phyloP scores from a whole-genome alignment of 2,797 vertebrate genomes.

The Darevskia nairensis region DNA sequence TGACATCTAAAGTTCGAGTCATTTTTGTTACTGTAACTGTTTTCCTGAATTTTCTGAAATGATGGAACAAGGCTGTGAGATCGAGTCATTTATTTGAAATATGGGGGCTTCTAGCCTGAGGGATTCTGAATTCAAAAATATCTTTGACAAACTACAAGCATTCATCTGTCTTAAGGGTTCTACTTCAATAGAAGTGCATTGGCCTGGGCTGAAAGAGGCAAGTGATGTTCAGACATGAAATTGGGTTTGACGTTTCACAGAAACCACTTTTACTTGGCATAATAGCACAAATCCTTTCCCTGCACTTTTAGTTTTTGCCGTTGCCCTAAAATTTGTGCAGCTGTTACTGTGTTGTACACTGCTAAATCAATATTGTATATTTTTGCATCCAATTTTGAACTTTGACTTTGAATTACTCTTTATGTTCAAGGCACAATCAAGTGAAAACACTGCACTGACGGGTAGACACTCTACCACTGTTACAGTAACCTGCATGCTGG shows the following conservation, averaged over 20 bases:
- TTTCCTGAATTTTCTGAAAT: constrained; percentile 21
- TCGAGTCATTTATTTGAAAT: constrained; percentile 24
- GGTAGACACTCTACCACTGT: constrained; percentile 52
- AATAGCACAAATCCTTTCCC: constrained; percentile 11
- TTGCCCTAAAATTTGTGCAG: constrained; percentile 35
- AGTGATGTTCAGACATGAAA: not conserved
- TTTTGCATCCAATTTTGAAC: constrained; percentile 55
- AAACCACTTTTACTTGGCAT: constrained; percentile 18
- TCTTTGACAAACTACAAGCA: constrained; percentile 48
- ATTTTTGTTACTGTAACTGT: constrained; percentile 12
- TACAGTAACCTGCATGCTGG: constrained; percentile 63
- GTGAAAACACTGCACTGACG: constrained; percentile 40
- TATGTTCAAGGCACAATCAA: constrained; percentile 69
- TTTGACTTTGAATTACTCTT: constrained; percentile 65
- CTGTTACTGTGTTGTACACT: constrained; percentile 25
- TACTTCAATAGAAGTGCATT: constrained; percentile 5
- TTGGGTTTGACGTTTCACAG: constrained; percentile 18
- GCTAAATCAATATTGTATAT: constrained; percentile 43
- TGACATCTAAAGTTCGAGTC: constrained; percentile 42
- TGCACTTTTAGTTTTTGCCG: constrained; percentile 31
- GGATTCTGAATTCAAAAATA: constrained; percentile 58
- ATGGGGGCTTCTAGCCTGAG: constrained; percentile 30
- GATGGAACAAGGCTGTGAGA: not conserved
- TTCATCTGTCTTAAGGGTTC: constrained; percentile 25
- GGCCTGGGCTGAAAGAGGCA: constrained; percentile 1